These are phyloP conservation scores for Florisuga fusca DNA, from an alignment of 2,797 vertebrate genomes.

Conservation along the genomic window DNA sequence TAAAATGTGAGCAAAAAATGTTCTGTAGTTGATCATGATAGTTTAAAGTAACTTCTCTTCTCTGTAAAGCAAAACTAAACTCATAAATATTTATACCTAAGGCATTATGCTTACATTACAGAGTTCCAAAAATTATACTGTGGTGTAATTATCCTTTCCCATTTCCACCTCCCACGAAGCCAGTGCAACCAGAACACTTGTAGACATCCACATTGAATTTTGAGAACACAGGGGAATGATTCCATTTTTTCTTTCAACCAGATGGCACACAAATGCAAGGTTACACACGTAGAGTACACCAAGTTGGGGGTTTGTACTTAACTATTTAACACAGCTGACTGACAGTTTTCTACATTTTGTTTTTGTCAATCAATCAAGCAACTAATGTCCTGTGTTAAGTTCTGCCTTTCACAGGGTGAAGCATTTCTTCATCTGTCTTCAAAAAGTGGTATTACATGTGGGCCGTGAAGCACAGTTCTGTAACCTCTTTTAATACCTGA, in stretches of 20 bases:
- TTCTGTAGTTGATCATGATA: background rate
- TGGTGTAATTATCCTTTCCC: background rate
- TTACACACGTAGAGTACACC: background rate
- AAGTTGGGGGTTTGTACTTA: background rate
- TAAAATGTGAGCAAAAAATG: background rate
- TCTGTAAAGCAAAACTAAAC: background rate
- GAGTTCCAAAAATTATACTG: background rate
- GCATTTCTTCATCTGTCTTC: background rate
- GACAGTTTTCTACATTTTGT: background rate
- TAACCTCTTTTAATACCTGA: background rate
- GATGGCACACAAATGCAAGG: rapidly evolving
- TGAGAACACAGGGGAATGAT: background rate
- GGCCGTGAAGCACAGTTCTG: background rate
- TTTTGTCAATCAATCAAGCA: background rate
- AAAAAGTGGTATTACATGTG: background rate
- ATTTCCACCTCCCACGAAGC: background rate
- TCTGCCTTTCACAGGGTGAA: background rate
- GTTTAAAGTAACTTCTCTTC: background rate
- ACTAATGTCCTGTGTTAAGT: background rate
- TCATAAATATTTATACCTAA: background rate
- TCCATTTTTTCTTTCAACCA: background rate
- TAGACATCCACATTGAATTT: background rate
- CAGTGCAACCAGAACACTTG: background rate
- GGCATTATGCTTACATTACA: background rate
- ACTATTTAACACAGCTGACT: background rate